A percentile compares a stretch with the other conserved stretches of the same genome.
These are phyloP conservation scores for Oconnorella tubifera DNA, from an alignment of 2,888 invertebrate species.

Conservation along the genomic window DNA sequence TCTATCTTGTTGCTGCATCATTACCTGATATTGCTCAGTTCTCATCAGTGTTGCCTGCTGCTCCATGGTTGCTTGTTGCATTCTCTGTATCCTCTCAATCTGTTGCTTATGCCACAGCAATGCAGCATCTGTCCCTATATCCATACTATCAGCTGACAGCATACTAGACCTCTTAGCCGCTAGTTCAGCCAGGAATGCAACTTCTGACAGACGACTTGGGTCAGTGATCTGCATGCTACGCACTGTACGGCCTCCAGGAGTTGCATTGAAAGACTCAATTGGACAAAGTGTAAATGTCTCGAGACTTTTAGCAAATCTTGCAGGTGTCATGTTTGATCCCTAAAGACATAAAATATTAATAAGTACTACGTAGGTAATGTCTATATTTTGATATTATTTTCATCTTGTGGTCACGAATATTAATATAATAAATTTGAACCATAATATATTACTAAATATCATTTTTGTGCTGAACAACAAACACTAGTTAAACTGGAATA, in stretches of 20 bases:
- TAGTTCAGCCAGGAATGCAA: not conserved
- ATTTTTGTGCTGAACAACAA: no score
- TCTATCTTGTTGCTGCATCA: not conserved
- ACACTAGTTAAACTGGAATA: no score
- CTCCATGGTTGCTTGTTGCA: not conserved
- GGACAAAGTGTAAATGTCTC: not conserved
- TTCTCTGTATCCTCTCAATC: not conserved
- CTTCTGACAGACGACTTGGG: not conserved
- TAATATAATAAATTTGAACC: no score
- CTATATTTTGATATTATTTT: no score
- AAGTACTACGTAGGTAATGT: no score
- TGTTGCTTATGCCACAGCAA: not conserved
- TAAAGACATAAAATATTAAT: no score
- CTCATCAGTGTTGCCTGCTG: no score
- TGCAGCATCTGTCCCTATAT: not conserved
- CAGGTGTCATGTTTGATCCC: no score
- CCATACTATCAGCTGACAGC: not conserved
- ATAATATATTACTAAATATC: no score
- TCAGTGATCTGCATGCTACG: slow-evolving; percentile 1
- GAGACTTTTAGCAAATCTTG: not conserved
- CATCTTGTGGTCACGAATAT: no score
- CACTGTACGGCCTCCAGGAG: not conserved
- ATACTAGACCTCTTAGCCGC: slow-evolving; percentile 1
- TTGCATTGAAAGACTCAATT: not conserved
- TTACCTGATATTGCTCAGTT: no score